These are phyloP conservation scores for Bucorvus abyssinicus DNA, from an alignment of 2,797 vertebrate species.

Conservation along the genomic window DNA sequence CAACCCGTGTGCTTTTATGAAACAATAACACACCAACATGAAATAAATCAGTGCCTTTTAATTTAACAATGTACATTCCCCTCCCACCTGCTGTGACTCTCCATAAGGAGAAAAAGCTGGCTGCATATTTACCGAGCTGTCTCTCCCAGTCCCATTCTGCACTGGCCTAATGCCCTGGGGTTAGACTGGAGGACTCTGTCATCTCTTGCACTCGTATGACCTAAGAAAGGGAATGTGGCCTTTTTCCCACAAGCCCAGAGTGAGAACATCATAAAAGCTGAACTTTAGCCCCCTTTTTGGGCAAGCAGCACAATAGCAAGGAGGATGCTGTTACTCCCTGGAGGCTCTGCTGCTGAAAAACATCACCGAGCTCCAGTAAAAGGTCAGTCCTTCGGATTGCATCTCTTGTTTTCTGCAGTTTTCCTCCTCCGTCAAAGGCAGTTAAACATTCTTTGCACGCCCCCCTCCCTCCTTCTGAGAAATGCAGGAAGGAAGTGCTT, in stretches of 20 bases:
- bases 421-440: constrained; percentile 64
- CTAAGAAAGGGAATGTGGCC: constrained; percentile 68
- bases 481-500: constrained; percentile 71
- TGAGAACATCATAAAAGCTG: constrained; percentile 73
- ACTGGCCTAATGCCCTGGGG: constrained; percentile 52
- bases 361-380: constrained; percentile 64
- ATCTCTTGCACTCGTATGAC: constrained; percentile 67
- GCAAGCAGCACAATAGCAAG: constrained; percentile 67
- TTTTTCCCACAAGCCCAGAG: constrained; percentile 68
- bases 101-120: constrained; percentile 36
- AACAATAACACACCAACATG: constrained; percentile 54
- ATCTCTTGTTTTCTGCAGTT: constrained; percentile 66
- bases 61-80: constrained; percentile 45
- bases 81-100: constrained; percentile 59
- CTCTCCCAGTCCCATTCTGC: constrained; percentile 21
- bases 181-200: constrained; percentile 59
- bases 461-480: constrained; percentile 67
- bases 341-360: constrained; percentile 63
- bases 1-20: constrained; percentile 4
- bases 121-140: constrained; percentile 22
- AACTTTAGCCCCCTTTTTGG: constrained; percentile 69
- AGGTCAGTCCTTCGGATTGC: constrained; percentile 67
- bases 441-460: constrained; percentile 58
- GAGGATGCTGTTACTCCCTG: constrained; percentile 70
- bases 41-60: constrained; percentile 54